Evolutionary conservation across 2,797 vertebrate genomes (phyloP).

Genomic region (Margarornis squamiger): DNA sequence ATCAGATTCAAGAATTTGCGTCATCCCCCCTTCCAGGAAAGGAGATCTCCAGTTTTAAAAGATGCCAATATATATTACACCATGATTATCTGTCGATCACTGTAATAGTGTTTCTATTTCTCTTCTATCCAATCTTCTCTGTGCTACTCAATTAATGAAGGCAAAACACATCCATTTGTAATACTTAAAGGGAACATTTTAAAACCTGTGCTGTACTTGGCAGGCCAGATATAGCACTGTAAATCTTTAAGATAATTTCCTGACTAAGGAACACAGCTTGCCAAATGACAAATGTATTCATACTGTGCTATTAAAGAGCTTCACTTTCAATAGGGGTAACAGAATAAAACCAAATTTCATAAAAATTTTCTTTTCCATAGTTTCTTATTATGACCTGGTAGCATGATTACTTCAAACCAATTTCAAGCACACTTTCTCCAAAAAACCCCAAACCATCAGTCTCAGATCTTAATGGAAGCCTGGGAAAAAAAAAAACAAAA

Average conservation of each 20-base stretch:
- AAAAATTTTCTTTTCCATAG: not conserved
- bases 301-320: not conserved
- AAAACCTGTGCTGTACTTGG: not conserved
- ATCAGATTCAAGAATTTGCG: not conserved
- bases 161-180: not conserved
- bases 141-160: not conserved
- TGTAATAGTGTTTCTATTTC: not conserved
- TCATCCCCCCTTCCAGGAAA: not conserved
- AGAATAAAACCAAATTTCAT: not conserved
- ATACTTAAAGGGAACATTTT: not conserved
- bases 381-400: not conserved
- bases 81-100: rapidly evolving
- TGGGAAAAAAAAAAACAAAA: not conserved
- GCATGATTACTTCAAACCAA: not conserved
- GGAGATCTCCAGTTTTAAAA: not conserved
- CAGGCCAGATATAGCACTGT: not conserved
- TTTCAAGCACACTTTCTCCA: not conserved
- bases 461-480: not conserved
- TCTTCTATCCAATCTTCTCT: not conserved
- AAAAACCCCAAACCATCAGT: not conserved
- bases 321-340: not conserved
- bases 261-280: not conserved
- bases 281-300: not conserved
- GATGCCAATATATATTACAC: too few species aligned
- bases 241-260: not conserved